phyloP scores from a whole-genome alignment of 2,888 invertebrate species.

The Gandaritis pyraliata region DNA sequence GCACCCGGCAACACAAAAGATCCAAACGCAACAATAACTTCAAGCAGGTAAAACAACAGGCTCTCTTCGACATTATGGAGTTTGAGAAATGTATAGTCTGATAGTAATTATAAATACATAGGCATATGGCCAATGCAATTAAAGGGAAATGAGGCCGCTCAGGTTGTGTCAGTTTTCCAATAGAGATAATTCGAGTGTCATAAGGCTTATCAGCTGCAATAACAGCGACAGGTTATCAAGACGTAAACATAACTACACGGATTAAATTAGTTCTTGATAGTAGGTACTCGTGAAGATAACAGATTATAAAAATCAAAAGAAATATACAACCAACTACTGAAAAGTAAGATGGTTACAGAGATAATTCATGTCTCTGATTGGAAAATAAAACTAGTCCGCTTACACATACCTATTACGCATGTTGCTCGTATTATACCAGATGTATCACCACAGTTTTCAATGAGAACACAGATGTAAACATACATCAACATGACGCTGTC shows the following conservation, averaged over 20 bases:
- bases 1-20: constrained; percentile 39
- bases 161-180: constrained; percentile 25
- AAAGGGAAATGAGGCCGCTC: constrained; percentile 25
- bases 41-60: constrained; percentile 43
- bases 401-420: constrained; percentile 5
- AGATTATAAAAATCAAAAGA: constrained; percentile 21
- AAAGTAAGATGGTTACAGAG: neutral
- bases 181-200: constrained; percentile 27
- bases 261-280: constrained; percentile 22
- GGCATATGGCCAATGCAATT: constrained; percentile 1
- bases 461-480: constrained; percentile 30
- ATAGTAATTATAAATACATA: constrained; percentile 14
- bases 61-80: constrained; percentile 26
- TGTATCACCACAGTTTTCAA: constrained; percentile 25
- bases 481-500: constrained; percentile 24
- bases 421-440: constrained; percentile 20
- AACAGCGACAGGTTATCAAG: constrained; percentile 32
- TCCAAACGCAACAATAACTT: constrained; percentile 44
- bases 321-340: neutral
- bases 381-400: constrained; percentile 31
- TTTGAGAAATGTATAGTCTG: constrained; percentile 14
- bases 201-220: constrained; percentile 30
- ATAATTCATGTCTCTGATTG: constrained; percentile 20
- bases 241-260: constrained; percentile 28
- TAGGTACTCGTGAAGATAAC: constrained; percentile 16